Conservation (phyloP, 1,140 invertebrate species). For the Hyposmocoma kahamanoa region DNA sequence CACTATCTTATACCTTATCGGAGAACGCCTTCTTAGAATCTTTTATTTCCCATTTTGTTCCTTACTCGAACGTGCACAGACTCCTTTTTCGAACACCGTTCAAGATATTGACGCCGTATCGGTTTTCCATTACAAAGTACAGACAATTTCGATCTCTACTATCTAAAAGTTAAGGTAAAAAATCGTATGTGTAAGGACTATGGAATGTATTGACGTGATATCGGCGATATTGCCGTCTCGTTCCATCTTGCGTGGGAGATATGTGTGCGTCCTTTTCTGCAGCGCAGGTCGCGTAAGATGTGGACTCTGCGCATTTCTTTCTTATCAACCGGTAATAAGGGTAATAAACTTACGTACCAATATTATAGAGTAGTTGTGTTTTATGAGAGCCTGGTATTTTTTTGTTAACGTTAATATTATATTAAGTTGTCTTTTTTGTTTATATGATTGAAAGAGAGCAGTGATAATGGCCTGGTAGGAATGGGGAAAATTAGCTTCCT, state of each 20-base stretch:
- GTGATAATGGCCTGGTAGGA: no score
- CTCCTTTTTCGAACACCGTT: slow-evolving; percentile 28
- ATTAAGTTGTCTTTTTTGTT: neutral
- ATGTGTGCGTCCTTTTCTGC: slow-evolving; percentile 54
- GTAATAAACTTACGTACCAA: slow-evolving; percentile 23
- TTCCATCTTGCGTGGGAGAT: slow-evolving; percentile 35
- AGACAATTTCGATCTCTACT: slow-evolving; percentile 30
- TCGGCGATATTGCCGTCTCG: slow-evolving; percentile 57
- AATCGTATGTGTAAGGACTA: slow-evolving; percentile 28
- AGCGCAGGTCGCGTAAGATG: slow-evolving; percentile 57
- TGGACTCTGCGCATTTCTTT: slow-evolving; percentile 63
- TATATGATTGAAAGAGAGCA: no score
- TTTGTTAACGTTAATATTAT: slow-evolving; percentile 6
- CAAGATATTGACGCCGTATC: slow-evolving; percentile 70
- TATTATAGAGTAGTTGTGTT: neutral
- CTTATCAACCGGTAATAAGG: slow-evolving; percentile 38
- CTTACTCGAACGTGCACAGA: slow-evolving; percentile 27
- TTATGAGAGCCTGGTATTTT: slow-evolving; percentile 27
- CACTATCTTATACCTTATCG: slow-evolving; percentile 70
- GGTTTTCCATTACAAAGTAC: slow-evolving; percentile 64
- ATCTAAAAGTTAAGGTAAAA: slow-evolving; percentile 6
- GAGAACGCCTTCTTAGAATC: slow-evolving; percentile 67
- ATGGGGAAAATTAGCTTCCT: no score
- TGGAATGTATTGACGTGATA: slow-evolving; percentile 73
- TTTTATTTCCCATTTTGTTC: slow-evolving; percentile 23